phyloP scores from a whole-genome alignment of 2,888 invertebrate species.

The Zootermopsis nevadensis region DNA sequence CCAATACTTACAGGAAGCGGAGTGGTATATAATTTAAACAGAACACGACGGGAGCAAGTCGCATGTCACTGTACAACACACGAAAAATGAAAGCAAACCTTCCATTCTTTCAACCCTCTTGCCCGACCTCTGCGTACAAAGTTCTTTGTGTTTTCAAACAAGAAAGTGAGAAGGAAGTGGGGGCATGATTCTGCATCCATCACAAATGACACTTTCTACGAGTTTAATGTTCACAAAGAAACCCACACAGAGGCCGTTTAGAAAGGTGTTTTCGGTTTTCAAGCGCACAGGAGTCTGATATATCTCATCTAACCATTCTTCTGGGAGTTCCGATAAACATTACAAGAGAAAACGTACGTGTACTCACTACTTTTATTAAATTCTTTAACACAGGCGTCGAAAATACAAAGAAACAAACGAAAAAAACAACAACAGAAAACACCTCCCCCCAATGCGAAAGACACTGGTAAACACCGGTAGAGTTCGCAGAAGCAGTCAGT shows the following conservation, averaged over 20 bases:
- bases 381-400: neutral
- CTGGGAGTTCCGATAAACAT: too few species aligned
- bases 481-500: neutral
- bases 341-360: too few species aligned
- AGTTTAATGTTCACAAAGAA: neutral
- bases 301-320: too few species aligned
- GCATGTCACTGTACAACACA: conserved; percentile 19
- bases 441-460: too few species aligned
- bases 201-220: neutral
- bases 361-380: neutral
- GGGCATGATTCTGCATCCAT: neutral
- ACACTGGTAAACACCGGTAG: too few species aligned
- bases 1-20: neutral
- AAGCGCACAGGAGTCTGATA: neutral
- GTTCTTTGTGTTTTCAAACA: conserved; percentile 19
- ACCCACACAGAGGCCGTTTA: neutral
- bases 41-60: conserved; percentile 10
- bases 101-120: conserved; percentile 1
- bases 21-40: conserved; percentile 12
- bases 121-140: neutral
- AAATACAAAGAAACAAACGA: neutral
- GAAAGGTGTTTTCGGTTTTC: neutral
- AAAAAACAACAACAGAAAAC: neutral
- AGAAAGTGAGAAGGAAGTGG: neutral
- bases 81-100: conserved; percentile 21